A percentile compares a stretch with the other conserved stretches of the same genome.
These are phyloP conservation scores for Egretta garzetta DNA, from an alignment of 2,113 vertebrate genomes.

Conservation along the genomic window DNA sequence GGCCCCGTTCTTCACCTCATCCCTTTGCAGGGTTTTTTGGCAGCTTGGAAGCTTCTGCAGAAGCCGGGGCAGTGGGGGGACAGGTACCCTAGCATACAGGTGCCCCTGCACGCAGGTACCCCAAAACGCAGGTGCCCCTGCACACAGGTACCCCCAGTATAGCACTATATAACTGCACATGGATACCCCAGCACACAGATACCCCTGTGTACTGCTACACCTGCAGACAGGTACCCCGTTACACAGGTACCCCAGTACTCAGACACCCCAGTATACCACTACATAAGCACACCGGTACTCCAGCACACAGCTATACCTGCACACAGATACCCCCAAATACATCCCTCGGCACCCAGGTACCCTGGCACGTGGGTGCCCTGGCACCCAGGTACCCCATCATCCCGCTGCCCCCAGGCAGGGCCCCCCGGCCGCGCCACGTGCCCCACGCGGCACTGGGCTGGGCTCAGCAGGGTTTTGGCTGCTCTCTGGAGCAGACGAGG, in stretches of 20 bases:
- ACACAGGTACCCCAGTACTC: not conserved
- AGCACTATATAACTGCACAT: too few relatives aligned
- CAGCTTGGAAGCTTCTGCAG: not conserved
- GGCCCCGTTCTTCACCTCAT: accelerated
- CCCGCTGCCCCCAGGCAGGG: accelerated
- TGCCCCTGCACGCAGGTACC: not conserved
- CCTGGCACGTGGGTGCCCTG: accelerated
- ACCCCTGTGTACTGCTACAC: not conserved
- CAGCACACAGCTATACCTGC: not conserved
- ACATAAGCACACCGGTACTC: accelerated
- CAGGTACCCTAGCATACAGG: not conserved
- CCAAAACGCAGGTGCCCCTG: not conserved
- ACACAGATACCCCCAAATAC: not conserved
- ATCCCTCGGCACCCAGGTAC: not conserved
- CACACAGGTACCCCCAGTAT: not conserved
- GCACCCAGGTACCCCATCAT: not conserved
- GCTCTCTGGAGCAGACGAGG: not conserved
- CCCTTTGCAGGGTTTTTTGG: not conserved
- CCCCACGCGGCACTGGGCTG: accelerated
- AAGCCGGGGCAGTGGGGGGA: accelerated
- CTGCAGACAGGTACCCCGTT: not conserved
- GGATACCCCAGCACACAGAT: not conserved
- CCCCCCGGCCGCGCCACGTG: accelerated
- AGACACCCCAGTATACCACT: not conserved
- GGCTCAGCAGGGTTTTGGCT: accelerated